Evolutionary conservation across 1,140 invertebrate species (phyloP).

Genomic region (Chymomyza costata): DNA sequence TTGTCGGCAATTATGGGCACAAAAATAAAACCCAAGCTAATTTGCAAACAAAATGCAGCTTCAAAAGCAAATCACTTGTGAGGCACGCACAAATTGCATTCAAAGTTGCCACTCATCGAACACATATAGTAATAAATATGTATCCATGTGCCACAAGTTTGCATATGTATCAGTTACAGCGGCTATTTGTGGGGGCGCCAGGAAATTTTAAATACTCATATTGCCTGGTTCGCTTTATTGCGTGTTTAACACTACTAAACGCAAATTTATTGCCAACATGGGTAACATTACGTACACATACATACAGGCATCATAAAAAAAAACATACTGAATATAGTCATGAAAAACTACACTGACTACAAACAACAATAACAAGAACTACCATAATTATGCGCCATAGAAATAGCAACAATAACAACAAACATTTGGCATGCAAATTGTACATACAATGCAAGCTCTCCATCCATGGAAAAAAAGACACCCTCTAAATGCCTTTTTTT

Average conservation of each 20-base stretch:
- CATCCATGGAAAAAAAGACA: neutral
- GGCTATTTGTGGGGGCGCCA: too few relatives aligned
- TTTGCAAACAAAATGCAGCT: too few relatives aligned
- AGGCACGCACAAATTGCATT: too few relatives aligned
- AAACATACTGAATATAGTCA: slow-evolving; percentile 57
- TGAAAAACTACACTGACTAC: slow-evolving; percentile 17
- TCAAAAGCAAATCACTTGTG: too few relatives aligned
- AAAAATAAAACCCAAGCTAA: too few relatives aligned
- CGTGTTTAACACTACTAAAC: slow-evolving; percentile 71
- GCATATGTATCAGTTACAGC: too few relatives aligned
- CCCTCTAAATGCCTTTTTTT: neutral
- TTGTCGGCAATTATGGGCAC: too few relatives aligned
- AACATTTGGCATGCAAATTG: slow-evolving; percentile 64
- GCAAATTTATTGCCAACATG: slow-evolving; percentile 64
- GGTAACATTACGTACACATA: slow-evolving; percentile 54
- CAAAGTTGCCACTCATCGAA: too few relatives aligned
- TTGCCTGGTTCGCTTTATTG: slow-evolving; percentile 46
- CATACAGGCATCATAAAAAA: slow-evolving; percentile 59
- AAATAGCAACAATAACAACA: slow-evolving; percentile 35
- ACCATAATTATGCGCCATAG: neutral
- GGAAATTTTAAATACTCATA: too few relatives aligned
- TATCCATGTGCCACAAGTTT: too few relatives aligned
- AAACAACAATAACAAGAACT: slow-evolving; percentile 19
- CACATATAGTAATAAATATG: too few relatives aligned
- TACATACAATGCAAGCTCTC: too few relatives aligned